Base-by-base conservation (phyloP, 2,113 vertebrate genomes). In the Barnardius zonarius region DNA sequence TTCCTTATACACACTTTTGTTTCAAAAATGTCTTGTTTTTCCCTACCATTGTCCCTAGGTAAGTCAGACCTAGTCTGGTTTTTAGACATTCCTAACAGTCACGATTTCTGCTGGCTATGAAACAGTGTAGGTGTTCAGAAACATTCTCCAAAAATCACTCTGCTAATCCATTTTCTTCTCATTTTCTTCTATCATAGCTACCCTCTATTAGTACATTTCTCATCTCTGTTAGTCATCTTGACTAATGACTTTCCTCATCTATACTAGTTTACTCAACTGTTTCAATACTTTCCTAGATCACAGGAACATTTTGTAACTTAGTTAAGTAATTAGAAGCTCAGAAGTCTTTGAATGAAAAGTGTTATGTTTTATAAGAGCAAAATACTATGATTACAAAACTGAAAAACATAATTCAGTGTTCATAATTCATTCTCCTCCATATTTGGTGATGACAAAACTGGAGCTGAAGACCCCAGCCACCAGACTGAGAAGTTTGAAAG, bases 211-310 rank as follows among this genome's bases (percentile, higher is more conserved):
- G 67, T 49, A 79, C 48, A 62, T 93, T 92, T 94, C 91, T 97
- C 66, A 91, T 96, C 44, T 67, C 44, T 63, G 52, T 96, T 97
- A 93, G 88, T 97, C 92, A 95, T 96, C 62, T 94, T 96, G 91
- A 96, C 83, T 93, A 96, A 95, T 92, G 76, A 82, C 66, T 96
- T 94, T 82, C 88, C 86, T 96, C 73, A 93, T 92, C 83, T 95
- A 14, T 82, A 77, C 83, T 82, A 76, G 92, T 95, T 96, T 96
- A 93, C 77, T 93, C 88, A 89, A 63, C 22, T 43, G 37, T 95
- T 94, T 94, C 74, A 92, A 59, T 89, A 81, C 69, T 93, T 96
- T 92, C 44, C 48, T 94, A 79, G 77, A 95, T 93, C 77, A 93
- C 69, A 73, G 77, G 80, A 93, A 93, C 77, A 84, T 69, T 93